A percentile compares a stretch with the other conserved stretches of the same genome.
These are phyloP conservation scores for Nemopilema nomurai DNA, from an alignment of 30 jellyfish, hydroid and myxozoan species.

Conservation along the genomic window DNA sequence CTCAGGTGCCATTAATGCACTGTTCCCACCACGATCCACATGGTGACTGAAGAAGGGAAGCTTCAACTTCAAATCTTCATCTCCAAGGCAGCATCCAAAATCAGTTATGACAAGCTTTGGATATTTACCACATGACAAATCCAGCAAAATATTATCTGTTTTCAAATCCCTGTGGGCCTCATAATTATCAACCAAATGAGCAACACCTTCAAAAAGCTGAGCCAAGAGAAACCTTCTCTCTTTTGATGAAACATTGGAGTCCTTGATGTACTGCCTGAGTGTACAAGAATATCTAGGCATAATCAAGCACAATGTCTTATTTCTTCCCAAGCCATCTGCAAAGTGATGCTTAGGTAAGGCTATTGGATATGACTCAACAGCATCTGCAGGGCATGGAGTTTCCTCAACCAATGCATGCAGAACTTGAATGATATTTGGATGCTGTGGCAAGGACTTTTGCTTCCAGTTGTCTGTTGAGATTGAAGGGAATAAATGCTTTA, in stretches of 20 bases:
- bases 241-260: background rate
- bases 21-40: conserved; percentile 89
- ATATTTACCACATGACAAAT: background rate
- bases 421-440: conserved; percentile 78
- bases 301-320: conserved; percentile 78
- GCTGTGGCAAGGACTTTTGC: conserved; percentile 43
- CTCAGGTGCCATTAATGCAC: conserved; percentile 97
- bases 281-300: conserved; percentile 88
- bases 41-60: conserved; percentile 70
- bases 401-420: conserved; percentile 59
- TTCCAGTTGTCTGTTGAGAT: background rate
- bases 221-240: conserved; percentile 43
- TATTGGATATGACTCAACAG: conserved; percentile 68
- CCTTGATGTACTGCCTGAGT: conserved; percentile 45
- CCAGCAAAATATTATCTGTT: conserved; percentile 76
- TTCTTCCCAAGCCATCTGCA: conserved; percentile 74
- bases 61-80: conserved; percentile 21
- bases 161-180: conserved; percentile 91
- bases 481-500: background rate
- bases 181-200: conserved; percentile 63
- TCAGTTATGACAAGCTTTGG: conserved; percentile 78
- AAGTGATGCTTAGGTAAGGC: conserved; percentile 72
- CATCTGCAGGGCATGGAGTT: conserved; percentile 71
- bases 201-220: conserved; percentile 88
- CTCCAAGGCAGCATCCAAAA: conserved; percentile 88